phyloP scores from a whole-genome alignment of 2,888 invertebrate genomes.

The Ichneumoninae sp. region DNA sequence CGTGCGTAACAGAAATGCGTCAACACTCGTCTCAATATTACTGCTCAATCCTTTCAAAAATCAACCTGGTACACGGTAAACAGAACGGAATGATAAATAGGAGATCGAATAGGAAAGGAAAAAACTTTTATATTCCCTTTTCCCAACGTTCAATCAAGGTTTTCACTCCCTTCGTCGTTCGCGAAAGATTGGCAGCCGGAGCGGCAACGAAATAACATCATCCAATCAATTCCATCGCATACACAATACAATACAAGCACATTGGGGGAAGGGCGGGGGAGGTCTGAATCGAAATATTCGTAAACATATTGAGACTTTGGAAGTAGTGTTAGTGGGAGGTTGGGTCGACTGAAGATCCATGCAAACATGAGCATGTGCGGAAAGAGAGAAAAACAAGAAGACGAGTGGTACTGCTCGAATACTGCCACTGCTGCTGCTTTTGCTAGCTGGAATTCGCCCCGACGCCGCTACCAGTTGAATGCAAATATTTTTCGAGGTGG shows the following conservation, averaged over 20 bases:
- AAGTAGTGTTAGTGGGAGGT: not conserved
- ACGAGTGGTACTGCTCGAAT: constrained; percentile 61
- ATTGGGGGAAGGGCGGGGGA: not conserved
- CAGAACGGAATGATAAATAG: constrained; percentile 26
- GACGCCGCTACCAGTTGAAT: constrained; percentile 74
- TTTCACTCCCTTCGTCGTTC: not conserved
- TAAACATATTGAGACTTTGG: constrained; percentile 58
- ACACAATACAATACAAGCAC: not conserved
- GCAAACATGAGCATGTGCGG: constrained; percentile 75
- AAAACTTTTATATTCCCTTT: not conserved
- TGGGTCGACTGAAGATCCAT: constrained; percentile 72
- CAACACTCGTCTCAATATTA: too few relatives aligned
- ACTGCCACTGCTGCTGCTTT: constrained; percentile 32
- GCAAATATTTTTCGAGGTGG: constrained; percentile 77
- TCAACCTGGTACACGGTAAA: not conserved
- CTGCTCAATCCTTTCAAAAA: not conserved
- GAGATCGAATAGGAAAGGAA: not conserved
- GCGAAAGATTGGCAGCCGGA: not conserved
- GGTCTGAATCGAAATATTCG: constrained; percentile 46
- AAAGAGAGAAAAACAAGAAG: constrained; percentile 71
- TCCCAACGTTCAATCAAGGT: not conserved
- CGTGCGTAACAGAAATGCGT: too few relatives aligned
- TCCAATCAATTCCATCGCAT: constrained; percentile 24
- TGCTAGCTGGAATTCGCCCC: constrained; percentile 55
- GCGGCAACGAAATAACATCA: constrained; percentile 19